A percentile compares a stretch with the other conserved stretches of the same genome.
Conservation (phyloP, 2,888 invertebrate species). For the Meghimatium bilineatum region DNA sequence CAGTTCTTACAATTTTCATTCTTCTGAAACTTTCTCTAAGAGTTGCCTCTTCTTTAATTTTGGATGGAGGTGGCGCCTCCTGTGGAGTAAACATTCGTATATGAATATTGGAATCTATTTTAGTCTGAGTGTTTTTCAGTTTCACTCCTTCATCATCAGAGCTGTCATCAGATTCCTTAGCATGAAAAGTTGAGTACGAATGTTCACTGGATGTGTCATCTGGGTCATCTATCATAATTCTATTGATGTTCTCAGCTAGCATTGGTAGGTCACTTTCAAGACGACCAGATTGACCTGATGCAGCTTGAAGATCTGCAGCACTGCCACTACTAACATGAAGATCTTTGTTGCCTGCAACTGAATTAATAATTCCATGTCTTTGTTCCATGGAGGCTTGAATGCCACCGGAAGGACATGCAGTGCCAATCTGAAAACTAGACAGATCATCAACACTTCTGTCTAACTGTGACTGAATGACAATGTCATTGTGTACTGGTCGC, state of each 20-base stretch:
- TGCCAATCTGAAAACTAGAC: slow-evolving; percentile 55
- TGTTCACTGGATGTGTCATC: slow-evolving; percentile 71
- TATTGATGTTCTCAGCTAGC: background rate
- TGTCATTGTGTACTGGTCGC: background rate
- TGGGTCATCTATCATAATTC: slow-evolving; percentile 51
- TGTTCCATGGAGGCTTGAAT: background rate
- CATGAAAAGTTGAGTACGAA: slow-evolving; percentile 69
- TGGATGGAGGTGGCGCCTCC: slow-evolving; percentile 69
- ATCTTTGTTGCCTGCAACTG: background rate
- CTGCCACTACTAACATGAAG: background rate
- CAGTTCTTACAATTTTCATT: slow-evolving; percentile 64
- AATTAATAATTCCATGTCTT: background rate
- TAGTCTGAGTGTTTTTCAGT: slow-evolving; percentile 55
- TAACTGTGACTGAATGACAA: slow-evolving; percentile 60
- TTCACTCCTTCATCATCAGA: slow-evolving; percentile 61
- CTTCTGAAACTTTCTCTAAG: slow-evolving; percentile 66
- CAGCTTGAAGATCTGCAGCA: background rate
- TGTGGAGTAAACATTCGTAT: slow-evolving; percentile 68
- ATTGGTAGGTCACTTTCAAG: slow-evolving; percentile 5
- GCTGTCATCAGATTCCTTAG: slow-evolving; percentile 68
- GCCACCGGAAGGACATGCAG: background rate
- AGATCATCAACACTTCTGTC: slow-evolving; percentile 66
- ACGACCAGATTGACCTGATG: background rate
- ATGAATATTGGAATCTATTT: slow-evolving; percentile 64
- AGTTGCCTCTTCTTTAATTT: slow-evolving; percentile 69